Conservation (phyloP, 2,113 vertebrate genomes). For the Miniopterus natalensis region DNA sequence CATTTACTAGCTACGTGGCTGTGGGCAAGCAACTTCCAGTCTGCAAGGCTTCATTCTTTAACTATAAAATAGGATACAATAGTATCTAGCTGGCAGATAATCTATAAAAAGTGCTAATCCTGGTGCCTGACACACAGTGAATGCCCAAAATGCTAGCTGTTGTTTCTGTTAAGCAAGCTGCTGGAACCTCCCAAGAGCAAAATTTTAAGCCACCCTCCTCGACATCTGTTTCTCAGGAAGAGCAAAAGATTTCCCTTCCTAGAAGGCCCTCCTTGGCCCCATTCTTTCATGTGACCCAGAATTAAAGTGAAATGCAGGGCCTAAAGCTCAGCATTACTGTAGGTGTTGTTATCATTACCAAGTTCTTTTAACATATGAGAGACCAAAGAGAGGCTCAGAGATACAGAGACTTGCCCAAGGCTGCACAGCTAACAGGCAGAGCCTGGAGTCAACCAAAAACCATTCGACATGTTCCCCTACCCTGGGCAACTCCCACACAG, state of each 20-base stretch:
- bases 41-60: neutral
- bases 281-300: neutral
- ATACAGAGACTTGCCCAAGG: neutral
- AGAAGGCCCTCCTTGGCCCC: neutral
- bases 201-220: neutral
- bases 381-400: neutral
- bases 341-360: neutral
- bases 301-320: neutral
- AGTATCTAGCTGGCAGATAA: constrained; percentile 43
- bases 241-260: neutral
- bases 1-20: neutral
- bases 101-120: constrained; percentile 56
- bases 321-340: neutral
- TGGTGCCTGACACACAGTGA: neutral
- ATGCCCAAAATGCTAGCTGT: constrained; percentile 13
- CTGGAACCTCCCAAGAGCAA: neutral
- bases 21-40: neutral
- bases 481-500: neutral
- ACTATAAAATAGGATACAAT: neutral
- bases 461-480: neutral
- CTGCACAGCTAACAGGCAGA: neutral
- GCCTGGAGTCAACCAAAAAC: neutral
- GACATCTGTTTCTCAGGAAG: constrained; percentile 26
- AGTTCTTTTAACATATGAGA: neutral
- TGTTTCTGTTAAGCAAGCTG: constrained; percentile 27